phyloP scores from a whole-genome alignment of 2,113 vertebrate species.

The Chloropsis hardwickii region DNA sequence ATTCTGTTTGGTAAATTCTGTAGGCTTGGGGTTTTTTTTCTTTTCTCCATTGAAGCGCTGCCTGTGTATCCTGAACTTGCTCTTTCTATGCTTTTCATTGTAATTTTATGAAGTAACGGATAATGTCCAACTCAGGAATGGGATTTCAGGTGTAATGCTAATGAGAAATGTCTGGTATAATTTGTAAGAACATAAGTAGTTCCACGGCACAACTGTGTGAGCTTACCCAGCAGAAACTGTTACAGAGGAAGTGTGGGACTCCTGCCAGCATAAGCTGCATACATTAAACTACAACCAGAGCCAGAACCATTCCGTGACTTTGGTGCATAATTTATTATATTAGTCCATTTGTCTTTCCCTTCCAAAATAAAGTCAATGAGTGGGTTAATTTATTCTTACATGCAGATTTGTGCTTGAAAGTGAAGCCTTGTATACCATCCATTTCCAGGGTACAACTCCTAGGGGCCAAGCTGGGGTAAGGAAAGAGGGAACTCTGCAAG shows the following conservation, averaged over 20 bases:
- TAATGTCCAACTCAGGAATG: background rate
- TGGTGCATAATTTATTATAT: background rate
- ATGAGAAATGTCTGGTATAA: constrained; percentile 13
- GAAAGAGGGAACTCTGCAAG: background rate
- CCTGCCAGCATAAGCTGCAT: background rate
- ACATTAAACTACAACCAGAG: background rate
- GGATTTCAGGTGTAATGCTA: constrained; percentile 1
- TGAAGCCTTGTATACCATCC: background rate
- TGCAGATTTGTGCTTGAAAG: background rate
- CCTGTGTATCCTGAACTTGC: background rate
- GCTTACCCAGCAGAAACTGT: constrained; percentile 11
- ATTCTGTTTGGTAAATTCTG: background rate
- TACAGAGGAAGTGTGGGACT: background rate
- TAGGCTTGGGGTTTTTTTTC: background rate
- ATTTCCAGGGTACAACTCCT: background rate
- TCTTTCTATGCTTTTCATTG: background rate
- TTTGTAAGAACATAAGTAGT: constrained; percentile 12
- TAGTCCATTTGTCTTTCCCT: background rate
- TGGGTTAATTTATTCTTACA: background rate
- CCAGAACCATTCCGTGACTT: background rate
- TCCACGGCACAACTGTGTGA: background rate
- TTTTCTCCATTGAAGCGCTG: background rate
- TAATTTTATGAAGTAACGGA: background rate
- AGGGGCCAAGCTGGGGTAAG: background rate
- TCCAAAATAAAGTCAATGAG: background rate